These are phyloP conservation scores for Gavia stellata DNA, from an alignment of 2,113 vertebrate genomes.

Conservation along the genomic window DNA sequence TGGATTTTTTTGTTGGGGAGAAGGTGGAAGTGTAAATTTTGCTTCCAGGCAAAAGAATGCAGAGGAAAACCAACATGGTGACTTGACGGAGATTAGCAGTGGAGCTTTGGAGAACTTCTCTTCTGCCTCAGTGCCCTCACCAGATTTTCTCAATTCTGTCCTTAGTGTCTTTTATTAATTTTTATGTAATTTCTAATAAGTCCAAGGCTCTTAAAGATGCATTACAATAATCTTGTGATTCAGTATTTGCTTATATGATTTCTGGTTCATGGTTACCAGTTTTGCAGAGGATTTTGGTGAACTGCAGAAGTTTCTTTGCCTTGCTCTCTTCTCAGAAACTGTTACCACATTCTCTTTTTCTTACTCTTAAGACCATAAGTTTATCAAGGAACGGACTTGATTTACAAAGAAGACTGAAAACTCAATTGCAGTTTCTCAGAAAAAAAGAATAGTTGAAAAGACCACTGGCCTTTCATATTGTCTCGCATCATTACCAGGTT, in stretches of 20 bases:
- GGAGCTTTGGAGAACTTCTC: background rate
- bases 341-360: background rate
- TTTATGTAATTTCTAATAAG: background rate
- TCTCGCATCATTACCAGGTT: background rate
- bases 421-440: background rate
- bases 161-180: background rate
- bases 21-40: background rate
- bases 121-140: background rate
- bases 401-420: background rate
- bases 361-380: background rate
- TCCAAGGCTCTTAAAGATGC: background rate
- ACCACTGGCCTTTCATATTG: background rate
- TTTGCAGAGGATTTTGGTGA: background rate
- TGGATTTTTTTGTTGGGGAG: background rate
- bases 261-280: background rate
- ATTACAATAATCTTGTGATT: background rate
- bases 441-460: background rate
- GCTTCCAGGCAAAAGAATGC: background rate
- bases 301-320: background rate
- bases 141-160: background rate
- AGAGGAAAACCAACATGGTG: background rate
- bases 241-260: background rate
- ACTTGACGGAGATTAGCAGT: background rate
- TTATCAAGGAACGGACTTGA: background rate
- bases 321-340: background rate